Base-by-base conservation (phyloP, 1,140 invertebrate species). In the Drosophila dunni region DNA sequence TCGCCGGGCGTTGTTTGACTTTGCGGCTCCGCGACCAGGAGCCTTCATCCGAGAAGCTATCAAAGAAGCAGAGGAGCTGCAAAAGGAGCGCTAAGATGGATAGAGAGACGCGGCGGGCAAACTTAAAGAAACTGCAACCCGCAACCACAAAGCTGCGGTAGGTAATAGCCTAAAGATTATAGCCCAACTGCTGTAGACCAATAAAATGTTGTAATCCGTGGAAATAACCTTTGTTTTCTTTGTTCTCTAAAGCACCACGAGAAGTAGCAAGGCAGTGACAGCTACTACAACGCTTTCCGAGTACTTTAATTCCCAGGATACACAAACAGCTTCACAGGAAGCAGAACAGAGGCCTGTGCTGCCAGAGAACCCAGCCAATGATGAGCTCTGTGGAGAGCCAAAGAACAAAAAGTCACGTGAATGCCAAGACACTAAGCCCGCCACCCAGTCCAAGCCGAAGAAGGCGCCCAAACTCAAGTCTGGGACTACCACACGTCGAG, bases 71-170 rank as follows among this genome's bases (percentile, higher is more conserved):
- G 74, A 92, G 34, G 20, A 74, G 2, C 53, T 88, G 17, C 17
- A 54, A 8, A 67, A 66, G 7, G 70, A 84, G 46, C 60, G 60
- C 17, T 90, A 90, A 84, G 7, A 83, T 91, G 90, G 82, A 91
- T 58, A 79, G 82, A 13, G 56, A 79, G 45, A 86, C 83, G 8
- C 77, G 90, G 1, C 79, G 58, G 53, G 79, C 86, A 1, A 91
- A 91, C 62, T 81, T 91, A 9, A 81, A 79, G 36, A 91, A 91
- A 77, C 61, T 91, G 3, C 90, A 68, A 48, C 60, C 75, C 0
- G 38, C 66, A 13, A 62, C 48, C 17, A 45, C 56, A 44, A 86
- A 74, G 56, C 72, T 58, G 68, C 81, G 85, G 85, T 90, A 78
- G 51, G 36, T 63, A 48, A 56, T 44, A 42, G 48, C 17, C 29